These are phyloP conservation scores for Ypsolopha sequella DNA, from an alignment of 2,888 invertebrate species.

Conservation along the genomic window DNA sequence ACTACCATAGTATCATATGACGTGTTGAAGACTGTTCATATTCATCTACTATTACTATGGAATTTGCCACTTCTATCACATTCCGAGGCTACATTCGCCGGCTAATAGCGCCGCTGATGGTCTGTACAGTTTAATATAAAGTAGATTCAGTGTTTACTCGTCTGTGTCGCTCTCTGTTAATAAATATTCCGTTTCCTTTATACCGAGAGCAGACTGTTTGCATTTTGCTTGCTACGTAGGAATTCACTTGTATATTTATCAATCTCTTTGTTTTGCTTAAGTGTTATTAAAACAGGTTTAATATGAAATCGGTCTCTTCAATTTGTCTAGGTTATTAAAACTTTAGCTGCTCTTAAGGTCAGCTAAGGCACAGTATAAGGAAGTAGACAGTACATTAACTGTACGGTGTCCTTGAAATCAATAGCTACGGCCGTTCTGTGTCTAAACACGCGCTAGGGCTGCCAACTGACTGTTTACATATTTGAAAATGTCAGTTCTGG, in stretches of 20 bases:
- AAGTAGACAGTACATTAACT: too few relatives aligned
- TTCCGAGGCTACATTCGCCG: constrained; percentile 16
- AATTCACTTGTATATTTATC: neutral
- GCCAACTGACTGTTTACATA: too few relatives aligned
- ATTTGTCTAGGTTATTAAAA: too few relatives aligned
- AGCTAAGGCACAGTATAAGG: too few relatives aligned
- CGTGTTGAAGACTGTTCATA: too few relatives aligned
- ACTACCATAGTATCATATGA: too few relatives aligned
- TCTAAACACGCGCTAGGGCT: too few relatives aligned
- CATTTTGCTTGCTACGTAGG: constrained; percentile 3
- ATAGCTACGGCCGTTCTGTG: too few relatives aligned
- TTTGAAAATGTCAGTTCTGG: too few relatives aligned
- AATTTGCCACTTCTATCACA: constrained; percentile 6
- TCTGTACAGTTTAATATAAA: constrained; percentile 55
- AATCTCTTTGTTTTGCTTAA: neutral
- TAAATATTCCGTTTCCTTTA: constrained; percentile 45
- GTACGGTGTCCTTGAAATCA: too few relatives aligned
- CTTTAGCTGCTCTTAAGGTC: too few relatives aligned
- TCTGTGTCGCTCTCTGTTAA: constrained; percentile 45
- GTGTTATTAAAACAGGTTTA: neutral
- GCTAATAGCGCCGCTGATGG: constrained; percentile 44
- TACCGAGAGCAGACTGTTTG: constrained; percentile 24
- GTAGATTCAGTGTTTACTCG: constrained; percentile 50
- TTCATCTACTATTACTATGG: too few relatives aligned
- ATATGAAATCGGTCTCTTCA: neutral